Base-by-base conservation (phyloP, 2,797 vertebrate species). In the Denticeps clupeoides region DNA sequence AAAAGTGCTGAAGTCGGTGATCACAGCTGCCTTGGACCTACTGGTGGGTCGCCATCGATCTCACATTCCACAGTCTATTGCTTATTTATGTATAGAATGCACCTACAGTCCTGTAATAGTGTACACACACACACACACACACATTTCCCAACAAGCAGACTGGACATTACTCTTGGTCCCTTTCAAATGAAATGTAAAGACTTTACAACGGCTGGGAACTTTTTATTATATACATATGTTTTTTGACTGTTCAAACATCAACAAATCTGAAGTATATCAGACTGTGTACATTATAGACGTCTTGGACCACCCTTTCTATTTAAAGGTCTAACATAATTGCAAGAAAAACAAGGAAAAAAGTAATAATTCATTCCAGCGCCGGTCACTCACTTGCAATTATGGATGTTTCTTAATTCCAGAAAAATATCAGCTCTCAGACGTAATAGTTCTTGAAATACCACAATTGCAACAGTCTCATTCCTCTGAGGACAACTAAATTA, bases 21-120 rank as follows among this genome's bases (percentile, higher is more conserved):
- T 16, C 11, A 41, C 51, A 62, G 41, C 41, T 44, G 47, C 13
- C 25, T 13, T n/a, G 40, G 43, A 27, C 35, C 44, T 42, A 51
- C 58, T 47, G 53, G 53, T 40, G 42, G 45, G 55, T 24, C 51
- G 42, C 37, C 32, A 41, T 55, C 41, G 44, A 35, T 52, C 35
- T 16, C 57, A 35, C 43, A 58, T 52, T 55, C 55, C 47, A 55
- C 28, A 23, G 13, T 35, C 23, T 33, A 42, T 25, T 41, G 29
- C 13, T 35, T 47, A 47, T 54, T 51, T 51, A 48, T 22, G 41
- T 43, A 22, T 28, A 44, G n/a, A n/a, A n/a, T n/a, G n/a, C n/a
- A 18, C 12, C 7, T 16, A 32, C 6, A 31, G 19, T 23, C 37
- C 35, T 38, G 35, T 38, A 7, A 21, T 11, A 11, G 10, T 16